A percentile compares a stretch with the other conserved stretches of the same genome.
Conservation (phyloP, 2,888 invertebrate species). For the Agriopis marginaria region DNA sequence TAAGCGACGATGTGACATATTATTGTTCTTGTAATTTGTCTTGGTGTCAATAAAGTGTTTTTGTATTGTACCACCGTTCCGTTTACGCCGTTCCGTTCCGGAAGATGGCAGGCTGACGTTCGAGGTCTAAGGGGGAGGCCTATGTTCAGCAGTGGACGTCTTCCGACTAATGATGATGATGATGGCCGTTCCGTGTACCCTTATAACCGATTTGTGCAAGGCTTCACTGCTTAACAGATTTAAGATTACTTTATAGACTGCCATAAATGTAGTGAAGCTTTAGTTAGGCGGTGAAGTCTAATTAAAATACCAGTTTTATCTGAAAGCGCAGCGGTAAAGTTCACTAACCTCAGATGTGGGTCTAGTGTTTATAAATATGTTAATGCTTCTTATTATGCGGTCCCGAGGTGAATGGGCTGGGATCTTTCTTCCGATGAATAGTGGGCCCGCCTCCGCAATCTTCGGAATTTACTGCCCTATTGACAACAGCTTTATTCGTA, state of each 20-base stretch:
- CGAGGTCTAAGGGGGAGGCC: too few relatives aligned
- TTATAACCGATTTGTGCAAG: conserved; percentile 28
- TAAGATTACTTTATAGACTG: conserved; percentile 39
- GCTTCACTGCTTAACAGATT: conserved; percentile 41
- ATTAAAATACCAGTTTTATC: conserved; percentile 41
- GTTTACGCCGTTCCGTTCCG: too few relatives aligned
- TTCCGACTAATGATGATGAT: too few relatives aligned
- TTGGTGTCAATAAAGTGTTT: too few relatives aligned
- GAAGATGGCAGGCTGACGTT: too few relatives aligned
- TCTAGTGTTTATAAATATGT: conserved; percentile 57
- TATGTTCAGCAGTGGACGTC: too few relatives aligned
- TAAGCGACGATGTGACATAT: too few relatives aligned
- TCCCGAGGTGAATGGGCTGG: conserved; percentile 51
- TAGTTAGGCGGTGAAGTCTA: conserved; percentile 28
- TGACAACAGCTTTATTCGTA: conserved; percentile 31
- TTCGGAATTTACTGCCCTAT: conserved; percentile 41
- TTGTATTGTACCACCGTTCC: too few relatives aligned
- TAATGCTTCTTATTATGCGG: conserved; percentile 53
- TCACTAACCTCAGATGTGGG: conserved; percentile 52
- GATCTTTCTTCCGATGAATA: conserved; percentile 56
- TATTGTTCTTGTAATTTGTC: background rate
- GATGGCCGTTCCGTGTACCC: too few relatives aligned
- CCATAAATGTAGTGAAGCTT: conserved; percentile 23
- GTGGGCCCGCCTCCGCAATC: conserved; percentile 54
- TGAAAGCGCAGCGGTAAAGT: conserved; percentile 40